These are phyloP conservation scores for Lepidurus apus DNA, from an alignment of 1,140 invertebrate species.

Conservation along the genomic window DNA sequence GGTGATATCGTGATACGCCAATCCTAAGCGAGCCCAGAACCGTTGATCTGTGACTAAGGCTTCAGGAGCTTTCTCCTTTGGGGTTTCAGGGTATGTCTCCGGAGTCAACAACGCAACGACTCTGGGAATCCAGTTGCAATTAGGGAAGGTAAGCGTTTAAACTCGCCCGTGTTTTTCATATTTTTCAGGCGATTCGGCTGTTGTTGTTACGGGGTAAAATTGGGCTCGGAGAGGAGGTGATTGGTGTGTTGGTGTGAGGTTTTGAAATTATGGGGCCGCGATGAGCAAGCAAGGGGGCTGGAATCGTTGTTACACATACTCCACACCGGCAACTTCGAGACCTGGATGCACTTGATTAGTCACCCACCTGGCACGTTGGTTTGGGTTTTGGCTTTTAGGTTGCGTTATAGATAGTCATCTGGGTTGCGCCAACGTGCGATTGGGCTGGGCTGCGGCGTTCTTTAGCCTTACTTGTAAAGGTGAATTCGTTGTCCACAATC, in stretches of 20 bases:
- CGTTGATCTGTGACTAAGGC: no score
- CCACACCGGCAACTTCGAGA: background rate
- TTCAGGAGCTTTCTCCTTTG: no score
- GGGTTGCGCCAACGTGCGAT: background rate
- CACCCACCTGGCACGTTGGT: constrained; percentile 15
- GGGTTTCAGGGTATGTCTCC: no score
- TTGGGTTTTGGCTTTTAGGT: background rate
- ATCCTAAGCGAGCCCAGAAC: no score
- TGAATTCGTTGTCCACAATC: background rate
- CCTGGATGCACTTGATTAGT: constrained; percentile 4
- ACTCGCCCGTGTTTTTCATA: no score
- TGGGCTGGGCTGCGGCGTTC: background rate
- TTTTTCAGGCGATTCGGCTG: no score
- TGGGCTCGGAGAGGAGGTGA: background rate
- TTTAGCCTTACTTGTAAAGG: background rate
- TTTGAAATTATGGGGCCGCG: background rate
- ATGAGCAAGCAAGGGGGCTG: background rate
- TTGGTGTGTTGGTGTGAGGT: background rate
- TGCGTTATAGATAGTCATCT: constrained; percentile 11
- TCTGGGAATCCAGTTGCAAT: no score
- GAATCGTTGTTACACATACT: background rate
- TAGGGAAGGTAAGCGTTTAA: no score
- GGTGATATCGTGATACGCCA: no score
- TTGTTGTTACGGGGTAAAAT: no score
- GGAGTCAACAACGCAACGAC: no score